Percentiles rank a stretch among this genome's conserved stretches.
Evolutionary conservation across 2,888 invertebrate genomes (phyloP).

Genomic region (Bugulina stolonifera): DNA sequence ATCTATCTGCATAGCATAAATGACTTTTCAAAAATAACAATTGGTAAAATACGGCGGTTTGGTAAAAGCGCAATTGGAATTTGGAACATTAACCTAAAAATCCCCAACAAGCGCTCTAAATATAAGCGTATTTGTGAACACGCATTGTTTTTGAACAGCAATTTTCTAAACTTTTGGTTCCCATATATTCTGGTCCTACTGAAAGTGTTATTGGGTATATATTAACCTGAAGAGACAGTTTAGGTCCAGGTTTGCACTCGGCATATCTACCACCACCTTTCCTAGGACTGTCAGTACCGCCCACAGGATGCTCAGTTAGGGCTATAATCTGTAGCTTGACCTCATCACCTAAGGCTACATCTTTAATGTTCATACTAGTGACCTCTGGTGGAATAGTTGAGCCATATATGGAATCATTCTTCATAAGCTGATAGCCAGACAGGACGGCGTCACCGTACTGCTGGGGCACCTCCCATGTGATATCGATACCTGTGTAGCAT

Average conservation of each 20-base stretch:
- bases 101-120: too few relatives aligned
- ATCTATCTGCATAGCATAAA: too few relatives aligned
- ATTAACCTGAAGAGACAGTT: constrained; percentile 38
- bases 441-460: constrained; percentile 50
- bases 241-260: constrained; percentile 48
- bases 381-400: constrained; percentile 49
- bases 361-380: constrained; percentile 45
- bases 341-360: constrained; percentile 48
- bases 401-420: constrained; percentile 50
- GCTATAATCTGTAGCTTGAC: constrained; percentile 50
- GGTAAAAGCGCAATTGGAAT: too few relatives aligned
- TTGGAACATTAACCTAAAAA: too few relatives aligned
- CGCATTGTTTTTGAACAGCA: too few relatives aligned
- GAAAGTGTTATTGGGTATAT: too few relatives aligned
- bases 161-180: too few relatives aligned
- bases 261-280: constrained; percentile 40
- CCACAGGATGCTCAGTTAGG: constrained; percentile 51
- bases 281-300: constrained; percentile 33
- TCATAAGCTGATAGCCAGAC: constrained; percentile 51
- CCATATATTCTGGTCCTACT: too few relatives aligned
- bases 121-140: too few relatives aligned
- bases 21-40: too few relatives aligned
- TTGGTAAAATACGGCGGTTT: too few relatives aligned
- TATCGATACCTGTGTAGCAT: constrained; percentile 41
- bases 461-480: constrained; percentile 51